Evolutionary conservation across 2,113 vertebrate genomes (phyloP).

Genomic region (Tenebrosternarchus preto): DNA sequence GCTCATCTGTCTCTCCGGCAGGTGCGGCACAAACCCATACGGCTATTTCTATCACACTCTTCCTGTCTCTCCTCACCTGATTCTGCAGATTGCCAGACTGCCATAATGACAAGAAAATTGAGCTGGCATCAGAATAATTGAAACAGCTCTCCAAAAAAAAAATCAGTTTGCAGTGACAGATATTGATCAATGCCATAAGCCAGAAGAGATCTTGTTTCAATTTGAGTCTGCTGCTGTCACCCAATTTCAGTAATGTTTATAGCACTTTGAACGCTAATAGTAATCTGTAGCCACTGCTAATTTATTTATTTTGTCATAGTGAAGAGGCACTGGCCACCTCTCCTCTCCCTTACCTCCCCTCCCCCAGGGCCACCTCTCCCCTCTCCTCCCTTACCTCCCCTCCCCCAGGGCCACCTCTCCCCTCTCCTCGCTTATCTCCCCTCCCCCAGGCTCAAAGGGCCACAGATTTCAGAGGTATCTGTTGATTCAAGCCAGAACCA

Average conservation of each 20-base stretch:
- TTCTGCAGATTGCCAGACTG: slow-evolving; percentile 32
- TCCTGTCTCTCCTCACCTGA: slow-evolving; percentile 23
- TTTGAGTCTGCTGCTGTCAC: slow-evolving; percentile 26
- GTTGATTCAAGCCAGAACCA: neutral
- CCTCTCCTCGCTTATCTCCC: too few species aligned
- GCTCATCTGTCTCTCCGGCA: slow-evolving; percentile 42
- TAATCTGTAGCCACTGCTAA: slow-evolving; percentile 26
- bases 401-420: neutral
- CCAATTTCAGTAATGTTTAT: slow-evolving; percentile 31
- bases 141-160: slow-evolving; percentile 40
- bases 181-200: slow-evolving; percentile 48
- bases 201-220: slow-evolving; percentile 42
- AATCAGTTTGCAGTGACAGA: slow-evolving; percentile 41
- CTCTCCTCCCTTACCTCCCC: too few species aligned
- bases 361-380: too few species aligned
- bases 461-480: neutral
- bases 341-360: neutral
- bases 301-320: slow-evolving; percentile 29
- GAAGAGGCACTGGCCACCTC: neutral
- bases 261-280: slow-evolving; percentile 18
- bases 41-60: slow-evolving; percentile 41
- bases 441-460: neutral
- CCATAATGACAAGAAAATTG: slow-evolving; percentile 46
- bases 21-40: slow-evolving; percentile 16
- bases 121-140: slow-evolving; percentile 49